A percentile compares a stretch with the other conserved stretches of the same genome.
These are phyloP conservation scores for Acinonyx jubatus DNA, from an alignment of 2,113 vertebrate genomes.

Conservation along the genomic window DNA sequence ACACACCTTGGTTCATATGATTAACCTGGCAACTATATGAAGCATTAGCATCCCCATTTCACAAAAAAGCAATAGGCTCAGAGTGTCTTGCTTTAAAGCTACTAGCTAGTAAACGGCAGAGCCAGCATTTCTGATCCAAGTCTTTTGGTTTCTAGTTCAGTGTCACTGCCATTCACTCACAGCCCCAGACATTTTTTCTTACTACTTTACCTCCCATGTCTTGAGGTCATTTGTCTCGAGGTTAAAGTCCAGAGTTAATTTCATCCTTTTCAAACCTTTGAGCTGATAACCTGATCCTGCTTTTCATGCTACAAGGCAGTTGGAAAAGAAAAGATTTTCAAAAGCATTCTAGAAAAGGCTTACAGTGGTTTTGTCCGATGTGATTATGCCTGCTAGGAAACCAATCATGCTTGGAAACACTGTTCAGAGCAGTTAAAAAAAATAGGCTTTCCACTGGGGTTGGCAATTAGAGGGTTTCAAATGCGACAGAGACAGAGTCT, in stretches of 20 bases:
- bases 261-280: conserved; percentile 72
- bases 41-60: not conserved
- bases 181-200: not conserved
- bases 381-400: conserved; percentile 67
- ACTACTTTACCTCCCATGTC: not conserved
- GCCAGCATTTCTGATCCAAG: not conserved
- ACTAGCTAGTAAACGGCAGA: not conserved
- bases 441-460: conserved; percentile 29
- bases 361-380: conserved; percentile 41
- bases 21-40: not conserved
- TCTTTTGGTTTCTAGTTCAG: not conserved
- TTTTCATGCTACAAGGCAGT: conserved; percentile 49
- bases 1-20: not conserved
- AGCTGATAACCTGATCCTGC: conserved; percentile 45
- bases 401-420: conserved; percentile 40
- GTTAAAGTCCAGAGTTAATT: conserved; percentile 68
- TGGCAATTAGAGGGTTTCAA: conserved; percentile 53
- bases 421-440: not conserved
- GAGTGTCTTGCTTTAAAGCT: not conserved
- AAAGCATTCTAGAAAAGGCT: conserved; percentile 26
- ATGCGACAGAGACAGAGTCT: conserved; percentile 2
- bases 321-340: conserved; percentile 66
- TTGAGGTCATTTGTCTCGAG: conserved; percentile 64
- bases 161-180: not conserved
- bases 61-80: not conserved